Evolutionary conservation across 2,888 invertebrate genomes (phyloP).

Genomic region (Idaea dimidiata): DNA sequence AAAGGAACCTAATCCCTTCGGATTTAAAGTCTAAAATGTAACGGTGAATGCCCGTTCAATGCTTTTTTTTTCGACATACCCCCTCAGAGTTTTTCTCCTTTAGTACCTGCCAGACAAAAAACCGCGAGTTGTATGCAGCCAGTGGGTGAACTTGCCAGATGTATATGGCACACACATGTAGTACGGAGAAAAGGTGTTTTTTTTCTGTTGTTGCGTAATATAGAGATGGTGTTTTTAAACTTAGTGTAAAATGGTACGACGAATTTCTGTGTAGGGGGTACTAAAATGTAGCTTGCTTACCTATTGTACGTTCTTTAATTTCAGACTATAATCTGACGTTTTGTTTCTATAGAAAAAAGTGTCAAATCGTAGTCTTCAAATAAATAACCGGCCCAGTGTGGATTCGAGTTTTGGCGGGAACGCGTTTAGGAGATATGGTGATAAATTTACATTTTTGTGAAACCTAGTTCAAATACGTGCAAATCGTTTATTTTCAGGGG

Average conservation of each 20-base stretch:
- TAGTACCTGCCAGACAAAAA: slow-evolving; percentile 3
- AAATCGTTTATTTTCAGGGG: too few relatives aligned
- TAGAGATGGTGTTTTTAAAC: slow-evolving; percentile 24
- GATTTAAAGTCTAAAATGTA: slow-evolving; percentile 17
- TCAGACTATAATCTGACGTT: too few relatives aligned
- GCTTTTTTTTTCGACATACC: background rate
- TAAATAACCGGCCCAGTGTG: too few relatives aligned
- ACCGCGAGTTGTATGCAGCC: slow-evolving; percentile 17
- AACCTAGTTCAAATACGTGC: too few relatives aligned
- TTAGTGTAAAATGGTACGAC: slow-evolving; percentile 8
- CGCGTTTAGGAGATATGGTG: too few relatives aligned
- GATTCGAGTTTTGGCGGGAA: too few relatives aligned
- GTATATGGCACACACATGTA: slow-evolving; percentile 43
- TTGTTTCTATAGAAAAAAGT: too few relatives aligned
- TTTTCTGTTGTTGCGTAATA: slow-evolving; percentile 44
- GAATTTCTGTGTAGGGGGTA: background rate
- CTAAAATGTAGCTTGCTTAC: too few relatives aligned
- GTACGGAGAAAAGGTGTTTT: slow-evolving; percentile 23
- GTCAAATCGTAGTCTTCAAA: too few relatives aligned
- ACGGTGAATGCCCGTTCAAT: slow-evolving; percentile 3
- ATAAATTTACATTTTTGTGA: too few relatives aligned
- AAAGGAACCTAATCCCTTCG: slow-evolving; percentile 7
- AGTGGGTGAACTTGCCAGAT: slow-evolving; percentile 37
- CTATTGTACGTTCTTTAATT: too few relatives aligned
- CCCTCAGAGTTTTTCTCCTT: background rate